Evolutionary conservation across 2,888 invertebrate species (phyloP).

Genomic region (Amblyjoppa fuscipennis): DNA sequence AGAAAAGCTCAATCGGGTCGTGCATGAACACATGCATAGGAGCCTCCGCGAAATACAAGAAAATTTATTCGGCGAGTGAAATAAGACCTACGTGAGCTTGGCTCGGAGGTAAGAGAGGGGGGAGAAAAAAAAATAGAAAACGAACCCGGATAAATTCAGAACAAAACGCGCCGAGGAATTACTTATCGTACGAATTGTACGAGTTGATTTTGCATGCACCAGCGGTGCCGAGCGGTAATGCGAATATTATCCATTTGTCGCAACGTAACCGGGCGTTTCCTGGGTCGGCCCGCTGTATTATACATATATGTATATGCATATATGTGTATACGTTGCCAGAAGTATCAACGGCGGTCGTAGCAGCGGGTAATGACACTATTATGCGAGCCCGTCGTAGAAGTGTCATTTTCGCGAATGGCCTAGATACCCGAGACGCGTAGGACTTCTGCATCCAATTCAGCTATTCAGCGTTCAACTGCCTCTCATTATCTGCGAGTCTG

Average conservation of each 20-base stretch:
- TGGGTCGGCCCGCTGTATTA: constrained; percentile 50
- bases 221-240: constrained; percentile 55
- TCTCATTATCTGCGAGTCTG: constrained; percentile 39
- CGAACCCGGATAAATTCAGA: too few species aligned
- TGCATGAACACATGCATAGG: background rate
- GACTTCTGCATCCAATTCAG: constrained; percentile 44
- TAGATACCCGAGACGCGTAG: constrained; percentile 32
- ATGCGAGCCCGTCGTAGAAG: constrained; percentile 50
- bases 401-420: constrained; percentile 61
- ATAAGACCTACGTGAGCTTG: background rate
- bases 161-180: background rate
- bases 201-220: constrained; percentile 40
- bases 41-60: background rate
- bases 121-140: too few species aligned
- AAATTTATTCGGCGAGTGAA: background rate
- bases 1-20: background rate
- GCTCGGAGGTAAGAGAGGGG: background rate
- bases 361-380: constrained; percentile 53
- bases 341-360: constrained; percentile 8
- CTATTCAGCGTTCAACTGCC: constrained; percentile 37
- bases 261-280: constrained; percentile 69
- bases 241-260: constrained; percentile 71
- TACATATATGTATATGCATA: background rate
- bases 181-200: constrained; percentile 14
- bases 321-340: background rate